These are phyloP conservation scores for Chloroclystis v-ata DNA, from an alignment of 2,888 invertebrate genomes.

Conservation along the genomic window DNA sequence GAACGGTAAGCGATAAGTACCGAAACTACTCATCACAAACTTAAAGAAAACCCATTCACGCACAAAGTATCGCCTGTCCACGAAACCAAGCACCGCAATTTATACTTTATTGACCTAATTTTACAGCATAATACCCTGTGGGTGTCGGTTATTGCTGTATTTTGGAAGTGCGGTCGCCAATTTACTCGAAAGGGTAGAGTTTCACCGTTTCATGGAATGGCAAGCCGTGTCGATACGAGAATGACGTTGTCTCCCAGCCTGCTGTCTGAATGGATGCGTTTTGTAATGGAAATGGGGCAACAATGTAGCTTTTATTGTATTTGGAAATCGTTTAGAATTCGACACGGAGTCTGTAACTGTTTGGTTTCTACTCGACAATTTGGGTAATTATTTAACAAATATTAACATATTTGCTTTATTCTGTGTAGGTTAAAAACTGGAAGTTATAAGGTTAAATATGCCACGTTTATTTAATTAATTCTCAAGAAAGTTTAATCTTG, in stretches of 20 bases:
- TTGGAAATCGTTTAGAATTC: not conserved
- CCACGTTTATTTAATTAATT: too few species aligned
- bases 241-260: conserved; percentile 17
- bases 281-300: conserved; percentile 12
- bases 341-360: too few species aligned
- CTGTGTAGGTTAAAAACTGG: too few species aligned
- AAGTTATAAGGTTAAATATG: too few species aligned
- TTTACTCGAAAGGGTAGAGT: conserved; percentile 27
- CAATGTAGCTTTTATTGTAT: not conserved
- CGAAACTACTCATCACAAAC: not conserved
- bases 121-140: conserved; percentile 14
- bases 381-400: too few species aligned
- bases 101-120: conserved; percentile 15
- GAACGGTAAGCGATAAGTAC: not conserved
- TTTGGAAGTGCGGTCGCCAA: conserved; percentile 28
- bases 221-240: conserved; percentile 21
- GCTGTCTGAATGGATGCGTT: conserved; percentile 10
- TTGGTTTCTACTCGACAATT: too few species aligned
- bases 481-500: too few species aligned
- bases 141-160: conserved; percentile 22
- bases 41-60: conserved; percentile 1
- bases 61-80: conserved; percentile 2
- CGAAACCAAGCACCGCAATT: conserved; percentile 5
- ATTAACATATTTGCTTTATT: too few species aligned
- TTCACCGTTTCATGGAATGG: conserved; percentile 26